Evolutionary conservation across 2,113 vertebrate species (phyloP).

Genomic region (Poecilia latipinna): DNA sequence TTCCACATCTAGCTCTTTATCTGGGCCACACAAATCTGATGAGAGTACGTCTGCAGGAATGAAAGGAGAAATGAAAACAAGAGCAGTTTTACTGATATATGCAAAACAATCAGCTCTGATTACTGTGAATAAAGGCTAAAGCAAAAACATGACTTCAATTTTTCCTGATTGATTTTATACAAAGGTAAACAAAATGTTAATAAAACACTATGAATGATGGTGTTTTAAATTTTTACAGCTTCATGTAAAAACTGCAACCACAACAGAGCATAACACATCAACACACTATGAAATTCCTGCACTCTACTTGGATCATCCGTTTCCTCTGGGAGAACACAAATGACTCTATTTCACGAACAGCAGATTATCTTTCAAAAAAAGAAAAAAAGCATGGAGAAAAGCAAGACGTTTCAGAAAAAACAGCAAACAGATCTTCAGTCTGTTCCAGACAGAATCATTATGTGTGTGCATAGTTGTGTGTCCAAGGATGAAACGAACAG

Average conservation of each 20-base stretch:
- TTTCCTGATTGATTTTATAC: no score
- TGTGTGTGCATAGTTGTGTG: not conserved
- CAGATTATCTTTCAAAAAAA: constrained; percentile 19
- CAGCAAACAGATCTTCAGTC: constrained; percentile 7
- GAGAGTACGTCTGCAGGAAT: constrained; percentile 74
- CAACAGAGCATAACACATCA: not conserved
- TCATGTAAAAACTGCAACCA: no score
- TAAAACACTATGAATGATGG: no score
- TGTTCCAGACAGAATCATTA: not conserved
- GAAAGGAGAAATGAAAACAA: not conserved
- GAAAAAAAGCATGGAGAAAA: not conserved
- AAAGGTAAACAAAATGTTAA: no score
- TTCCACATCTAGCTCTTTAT: constrained; percentile 92
- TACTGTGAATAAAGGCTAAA: no score
- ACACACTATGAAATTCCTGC: constrained; percentile 48
- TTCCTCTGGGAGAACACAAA: constrained; percentile 27
- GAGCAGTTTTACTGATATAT: not conserved
- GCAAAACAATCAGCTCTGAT: no score
- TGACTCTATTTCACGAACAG: constrained; percentile 59
- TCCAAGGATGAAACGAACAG: constrained; percentile 32
- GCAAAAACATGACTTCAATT: no score
- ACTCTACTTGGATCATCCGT: not conserved
- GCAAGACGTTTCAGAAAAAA: not conserved
- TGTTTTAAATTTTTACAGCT: no score
- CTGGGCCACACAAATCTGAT: constrained; percentile 86